Evolutionary conservation across 2,113 vertebrate genomes (phyloP), one percentile per base, ranked within the genome.

Genomic region (Sorex fumeus): DNA sequence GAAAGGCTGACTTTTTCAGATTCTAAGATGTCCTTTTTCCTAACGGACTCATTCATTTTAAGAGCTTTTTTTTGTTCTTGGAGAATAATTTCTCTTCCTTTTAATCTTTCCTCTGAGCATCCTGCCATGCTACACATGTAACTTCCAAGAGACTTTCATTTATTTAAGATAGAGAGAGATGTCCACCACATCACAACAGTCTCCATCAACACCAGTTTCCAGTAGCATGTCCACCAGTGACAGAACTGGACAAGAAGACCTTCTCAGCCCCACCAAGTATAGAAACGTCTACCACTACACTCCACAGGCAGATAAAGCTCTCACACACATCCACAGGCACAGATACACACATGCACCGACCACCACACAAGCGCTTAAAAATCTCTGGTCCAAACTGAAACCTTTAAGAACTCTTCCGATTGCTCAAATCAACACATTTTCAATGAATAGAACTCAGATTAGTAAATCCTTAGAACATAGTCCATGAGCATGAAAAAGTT

Each of bases 381-480:
- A 34, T 23, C 70, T 78, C 40, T 57, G 53, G 87, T 62, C 16
- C 45, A 84, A 30, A 8, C 47, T 28, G 21, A 74, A 89, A 36
- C 47, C 2, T 34, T 69, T 75, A 80, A 43, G 6, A 82, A 47
- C 27, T 2, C n/a, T 25, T 47, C 85, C 76, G 32, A 84, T 43
- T 36, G 77, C 25, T 15, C 27, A 75, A 88, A 71, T 16, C n/a
- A 87, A 89, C 23, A 30, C 36, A 75, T 62, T 90, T 30, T 30
- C 6, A 83, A 93, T 34, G 40, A 57, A 32, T n/a, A 74, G 71
- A 45, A 25, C 53, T 82, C 84, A 32, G 34, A 67, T 50, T 28
- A 66, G 25, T 30, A 28, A 95, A 92, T 85, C 50, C 78, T 53
- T 32, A 83, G 62, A 45, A 16, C 86, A 62, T 76, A 84, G 87